Conservation (phyloP, 2,113 vertebrate species). For the Isichthys henryi region DNA sequence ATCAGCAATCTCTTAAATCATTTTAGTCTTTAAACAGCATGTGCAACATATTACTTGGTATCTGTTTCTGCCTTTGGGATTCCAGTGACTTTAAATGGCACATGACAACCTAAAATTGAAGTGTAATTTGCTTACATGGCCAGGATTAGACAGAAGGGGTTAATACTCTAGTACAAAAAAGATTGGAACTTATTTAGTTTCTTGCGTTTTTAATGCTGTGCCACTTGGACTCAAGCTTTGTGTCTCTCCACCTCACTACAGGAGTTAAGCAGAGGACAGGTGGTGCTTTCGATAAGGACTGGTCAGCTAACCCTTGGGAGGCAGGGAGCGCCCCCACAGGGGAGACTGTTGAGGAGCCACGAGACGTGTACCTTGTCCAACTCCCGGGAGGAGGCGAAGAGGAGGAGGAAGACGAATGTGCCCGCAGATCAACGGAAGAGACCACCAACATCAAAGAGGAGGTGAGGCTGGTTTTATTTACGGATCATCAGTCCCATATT, state of each 20-base stretch:
- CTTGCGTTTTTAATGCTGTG: background rate
- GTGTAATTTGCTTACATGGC: slow-evolving; percentile 13
- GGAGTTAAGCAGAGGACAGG: slow-evolving; percentile 60
- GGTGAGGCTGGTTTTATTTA: slow-evolving; percentile 45
- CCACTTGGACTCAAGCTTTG: slow-evolving; percentile 24
- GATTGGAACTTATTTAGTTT: background rate
- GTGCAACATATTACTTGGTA: background rate
- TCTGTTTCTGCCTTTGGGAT: background rate
- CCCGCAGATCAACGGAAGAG: slow-evolving; percentile 60
- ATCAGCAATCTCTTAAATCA: background rate
- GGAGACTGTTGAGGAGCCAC: slow-evolving; percentile 53
- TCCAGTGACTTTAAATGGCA: background rate
- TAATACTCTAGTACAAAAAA: background rate
- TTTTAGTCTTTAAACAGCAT: background rate
- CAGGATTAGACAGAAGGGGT: background rate
- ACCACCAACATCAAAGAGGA: slow-evolving; percentile 68
- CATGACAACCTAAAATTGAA: background rate
- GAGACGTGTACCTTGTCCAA: slow-evolving; percentile 60
- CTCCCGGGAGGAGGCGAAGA: slow-evolving; percentile 55
- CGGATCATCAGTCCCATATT: background rate
- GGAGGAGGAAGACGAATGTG: slow-evolving; percentile 53
- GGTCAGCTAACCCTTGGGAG: slow-evolving; percentile 63
- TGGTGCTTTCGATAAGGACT: slow-evolving; percentile 55
- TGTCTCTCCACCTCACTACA: slow-evolving; percentile 42
- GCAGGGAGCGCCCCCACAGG: slow-evolving; percentile 52